phyloP scores from a whole-genome alignment of 1,140 invertebrate genomes.

The Drosophila kanapiae region DNA sequence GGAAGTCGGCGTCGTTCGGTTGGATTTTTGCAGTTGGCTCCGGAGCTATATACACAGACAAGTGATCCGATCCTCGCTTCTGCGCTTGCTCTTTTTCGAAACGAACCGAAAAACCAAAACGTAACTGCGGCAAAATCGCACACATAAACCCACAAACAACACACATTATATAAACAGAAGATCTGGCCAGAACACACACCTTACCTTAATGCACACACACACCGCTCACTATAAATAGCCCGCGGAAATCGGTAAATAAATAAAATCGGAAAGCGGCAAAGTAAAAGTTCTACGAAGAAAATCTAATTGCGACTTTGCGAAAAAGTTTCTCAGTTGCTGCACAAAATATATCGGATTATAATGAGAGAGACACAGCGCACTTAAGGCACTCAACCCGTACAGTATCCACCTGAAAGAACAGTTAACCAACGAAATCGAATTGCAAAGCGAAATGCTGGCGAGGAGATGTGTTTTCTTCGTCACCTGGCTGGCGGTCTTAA shows the following conservation, averaged over 20 bases:
- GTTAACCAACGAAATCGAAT: slow-evolving; percentile 19
- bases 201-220: slow-evolving; percentile 45
- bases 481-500: slow-evolving; percentile 36
- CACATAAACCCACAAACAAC: slow-evolving; percentile 32
- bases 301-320: slow-evolving; percentile 65
- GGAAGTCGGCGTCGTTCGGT: slow-evolving; percentile 76
- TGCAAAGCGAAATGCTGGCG: slow-evolving; percentile 45
- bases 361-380: slow-evolving; percentile 14
- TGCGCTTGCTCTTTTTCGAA: slow-evolving; percentile 29
- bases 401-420: slow-evolving; percentile 19
- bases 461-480: slow-evolving; percentile 58
- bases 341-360: slow-evolving; percentile 17
- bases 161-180: slow-evolving; percentile 71
- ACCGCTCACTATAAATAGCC: slow-evolving; percentile 67
- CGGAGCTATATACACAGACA: background rate
- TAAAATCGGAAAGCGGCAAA: slow-evolving; percentile 52
- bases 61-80: slow-evolving; percentile 18
- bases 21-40: slow-evolving; percentile 47
- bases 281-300: slow-evolving; percentile 50
- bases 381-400: background rate
- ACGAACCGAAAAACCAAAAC: slow-evolving; percentile 18
- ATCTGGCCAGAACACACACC: slow-evolving; percentile 38
- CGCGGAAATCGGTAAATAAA: slow-evolving; percentile 73
- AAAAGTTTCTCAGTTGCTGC: slow-evolving; percentile 34
- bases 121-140: slow-evolving; percentile 35